These are phyloP conservation scores for Eupithecia tripunctaria DNA, from an alignment of 2,888 invertebrate species.

Conservation along the genomic window DNA sequence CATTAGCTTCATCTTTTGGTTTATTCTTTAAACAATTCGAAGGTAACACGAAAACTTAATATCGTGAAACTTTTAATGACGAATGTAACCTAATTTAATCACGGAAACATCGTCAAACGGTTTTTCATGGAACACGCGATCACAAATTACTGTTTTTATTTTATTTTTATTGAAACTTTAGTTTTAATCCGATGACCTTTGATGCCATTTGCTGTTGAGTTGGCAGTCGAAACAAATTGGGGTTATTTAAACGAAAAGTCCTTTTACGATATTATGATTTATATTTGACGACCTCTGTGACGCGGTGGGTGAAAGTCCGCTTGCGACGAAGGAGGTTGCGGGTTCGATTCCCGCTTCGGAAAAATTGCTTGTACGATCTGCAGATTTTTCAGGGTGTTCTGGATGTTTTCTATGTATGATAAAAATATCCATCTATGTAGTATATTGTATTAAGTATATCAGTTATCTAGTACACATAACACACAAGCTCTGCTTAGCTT, in stretches of 20 bases:
- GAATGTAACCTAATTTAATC: conserved; percentile 25
- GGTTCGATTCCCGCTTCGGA: too few species aligned
- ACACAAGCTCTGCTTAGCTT: too few species aligned
- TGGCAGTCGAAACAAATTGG: not conserved
- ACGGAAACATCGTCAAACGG: conserved; percentile 19
- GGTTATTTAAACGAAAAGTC: not conserved
- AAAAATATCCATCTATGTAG: too few species aligned
- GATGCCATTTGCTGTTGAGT: not conserved
- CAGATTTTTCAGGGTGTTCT: too few species aligned
- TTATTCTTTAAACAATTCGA: not conserved
- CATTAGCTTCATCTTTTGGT: too few species aligned
- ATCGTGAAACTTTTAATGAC: not conserved
- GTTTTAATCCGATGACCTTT: conserved; percentile 4
- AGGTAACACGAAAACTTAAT: not conserved
- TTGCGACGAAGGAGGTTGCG: too few species aligned
- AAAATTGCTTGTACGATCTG: too few species aligned
- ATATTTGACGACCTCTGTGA: too few species aligned
- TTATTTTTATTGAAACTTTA: conserved; percentile 12
- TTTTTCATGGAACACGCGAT: conserved; percentile 29
- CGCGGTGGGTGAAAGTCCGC: too few species aligned
- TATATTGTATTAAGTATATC: too few species aligned
- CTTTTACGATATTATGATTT: not conserved
- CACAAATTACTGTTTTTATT: conserved; percentile 1
- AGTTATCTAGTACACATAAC: too few species aligned
- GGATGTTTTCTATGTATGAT: too few species aligned